Evolutionary conservation across 2,113 vertebrate genomes (phyloP), one percentile per base, ranked within the genome.

Genomic region (Morphnarchus princeps): DNA sequence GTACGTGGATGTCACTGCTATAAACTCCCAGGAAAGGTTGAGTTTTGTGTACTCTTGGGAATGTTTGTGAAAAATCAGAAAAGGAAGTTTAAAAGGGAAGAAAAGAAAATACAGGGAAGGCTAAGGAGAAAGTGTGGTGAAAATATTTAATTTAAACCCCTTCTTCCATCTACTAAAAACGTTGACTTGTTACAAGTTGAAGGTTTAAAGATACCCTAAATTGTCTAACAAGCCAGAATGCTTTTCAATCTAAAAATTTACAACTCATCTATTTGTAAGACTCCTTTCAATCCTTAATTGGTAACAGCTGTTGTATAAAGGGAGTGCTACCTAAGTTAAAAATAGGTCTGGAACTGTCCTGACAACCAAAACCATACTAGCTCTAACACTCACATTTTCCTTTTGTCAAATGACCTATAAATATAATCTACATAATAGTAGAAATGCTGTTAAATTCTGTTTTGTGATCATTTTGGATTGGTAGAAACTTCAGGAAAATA

Each of bases 231-330:
- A 84, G 65, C 8, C 65, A 76, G 58, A 62, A 67, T n/a, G 25
- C 25, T 88, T 94, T 91, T 78, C 74, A 47, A 5, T 67, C 43
- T 69, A 21, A 54, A 95, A 79, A 49, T 9, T 54, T 32, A 12
- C 87, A 90, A 5, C 45, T n/a, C 31, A 21, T 91, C 58, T 55
- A 8, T 81, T 88, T 69, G 54, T 42, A 45, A 4, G 2, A 9
- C 50, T 86, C 36, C 71, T 54, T 87, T 76, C 74, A 92, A 22
- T 86, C 93, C 90, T 91, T 97, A 94, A 69, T 85, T 93, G 76
- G 93, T 29, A 82, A 77, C 59, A 69, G 79, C 77, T 91, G 38
- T 43, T 66, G 34, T 67, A 28, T 58, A 63, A 84, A 61, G 70
- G 78, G 40, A 90, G 5, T 49, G 84, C 52, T 83, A 88, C 77